Conservation (phyloP, 2,797 vertebrate species). For the Scomberomorus guttatus region DNA sequence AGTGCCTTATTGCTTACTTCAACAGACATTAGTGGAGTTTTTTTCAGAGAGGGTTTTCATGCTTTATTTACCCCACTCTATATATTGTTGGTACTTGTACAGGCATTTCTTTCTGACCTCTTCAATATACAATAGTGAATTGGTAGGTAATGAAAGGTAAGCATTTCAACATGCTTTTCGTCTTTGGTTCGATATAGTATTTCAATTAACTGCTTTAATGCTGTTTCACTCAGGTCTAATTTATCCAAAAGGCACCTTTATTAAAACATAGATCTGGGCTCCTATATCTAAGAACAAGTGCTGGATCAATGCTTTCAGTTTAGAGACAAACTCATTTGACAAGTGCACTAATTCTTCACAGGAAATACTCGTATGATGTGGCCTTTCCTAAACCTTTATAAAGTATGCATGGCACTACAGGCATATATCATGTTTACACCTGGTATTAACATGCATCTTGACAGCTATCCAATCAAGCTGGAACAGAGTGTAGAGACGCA, state of each 20-base stretch:
- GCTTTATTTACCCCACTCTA: constrained; percentile 74
- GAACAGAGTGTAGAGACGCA: constrained; percentile 5
- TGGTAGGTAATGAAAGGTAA: constrained; percentile 68
- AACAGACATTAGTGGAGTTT: constrained; percentile 71
- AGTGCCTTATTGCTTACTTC: constrained; percentile 80
- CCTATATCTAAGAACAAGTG: constrained; percentile 1
- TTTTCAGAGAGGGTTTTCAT: constrained; percentile 60
- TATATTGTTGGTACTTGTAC: constrained; percentile 81
- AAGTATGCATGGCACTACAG: constrained; percentile 21
- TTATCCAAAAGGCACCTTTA: constrained; percentile 32
- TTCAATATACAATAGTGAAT: constrained; percentile 77
- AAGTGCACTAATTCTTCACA: constrained; percentile 2
- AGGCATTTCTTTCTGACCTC: constrained; percentile 81
- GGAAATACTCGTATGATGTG: not conserved
- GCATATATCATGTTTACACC: constrained; percentile 18
- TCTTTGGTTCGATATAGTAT: constrained; percentile 42
- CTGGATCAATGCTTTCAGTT: not conserved
- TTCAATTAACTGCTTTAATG: constrained; percentile 50
- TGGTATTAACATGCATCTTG: constrained; percentile 26
- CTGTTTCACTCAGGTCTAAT: constrained; percentile 30
- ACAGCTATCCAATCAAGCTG: constrained; percentile 24
- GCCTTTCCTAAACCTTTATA: constrained; percentile 18
- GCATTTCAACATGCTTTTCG: constrained; percentile 57
- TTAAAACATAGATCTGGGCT: constrained; percentile 28
- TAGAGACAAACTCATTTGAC: constrained; percentile 20